Base-by-base conservation (phyloP, 2,113 vertebrate genomes). In the Sebastes schlegelii region DNA sequence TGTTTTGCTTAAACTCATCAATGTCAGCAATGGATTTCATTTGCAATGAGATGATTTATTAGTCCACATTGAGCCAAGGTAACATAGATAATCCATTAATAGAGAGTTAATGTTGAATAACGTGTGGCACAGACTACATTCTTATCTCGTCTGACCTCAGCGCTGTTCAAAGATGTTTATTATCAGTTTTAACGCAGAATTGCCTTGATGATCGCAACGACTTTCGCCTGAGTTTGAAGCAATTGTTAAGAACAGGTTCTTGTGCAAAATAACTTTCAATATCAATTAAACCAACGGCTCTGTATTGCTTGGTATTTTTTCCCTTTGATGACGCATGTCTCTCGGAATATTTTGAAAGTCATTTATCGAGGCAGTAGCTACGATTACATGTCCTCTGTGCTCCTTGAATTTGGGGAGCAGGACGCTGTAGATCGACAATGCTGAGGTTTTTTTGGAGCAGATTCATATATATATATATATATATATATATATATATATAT, bases 1-100 rank as follows among this genome's bases (percentile, higher is more conserved):
- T 23, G 2, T 17, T 46, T 48, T 65, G 6, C 26, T 45, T 57
- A 16, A 61, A 74, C n/a, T 46, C 14, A 17, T 74, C 19, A 66
- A 66, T 54, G 54, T 54, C 40, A 54, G 58, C 23, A 2, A 48
- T 69, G 67, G 26, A 69, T 69, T 54, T 48, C 17, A 61, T 60
- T 14, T 26, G 23, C 2, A 12, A 1, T 14, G 7, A 74, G 23
- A 74, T 17, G 5, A 42, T 46, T 6, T 48, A 60, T 19, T 19
- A 19, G 17, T 42, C 17, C 16, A 49, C 51, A 34, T 12, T 54
- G 5, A 78, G 48, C 21, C 64, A 66, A 67, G 48, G 68, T 67
- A 21, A 58, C 2, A n/a, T 1, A 62, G 23, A 61, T 11, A 8
- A 60, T 49, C 14, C 10, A 74, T 9, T 74, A 23, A 62, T 40